A percentile compares a stretch with the other conserved stretches of the same genome.
phyloP scores from a whole-genome alignment of 2,797 vertebrate species.

The Melanotaenia boesemani region DNA sequence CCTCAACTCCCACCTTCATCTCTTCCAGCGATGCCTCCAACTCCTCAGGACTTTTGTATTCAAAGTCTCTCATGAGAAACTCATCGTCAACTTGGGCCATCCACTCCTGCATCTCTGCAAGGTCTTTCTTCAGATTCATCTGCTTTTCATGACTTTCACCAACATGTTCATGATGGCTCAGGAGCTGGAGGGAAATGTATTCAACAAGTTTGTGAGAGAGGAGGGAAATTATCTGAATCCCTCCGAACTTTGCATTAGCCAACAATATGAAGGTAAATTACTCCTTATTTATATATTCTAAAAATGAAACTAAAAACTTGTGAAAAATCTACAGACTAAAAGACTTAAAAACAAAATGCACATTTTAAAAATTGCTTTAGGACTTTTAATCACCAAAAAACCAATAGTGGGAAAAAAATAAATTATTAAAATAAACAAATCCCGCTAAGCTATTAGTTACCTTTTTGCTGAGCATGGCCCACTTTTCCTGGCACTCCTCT shows the following conservation, averaged over 20 bases:
- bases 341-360: neutral
- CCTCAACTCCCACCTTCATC: conserved; percentile 89
- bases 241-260: neutral
- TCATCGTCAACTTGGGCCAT: conserved; percentile 97
- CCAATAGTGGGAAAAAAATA: neutral
- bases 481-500: conserved; percentile 81
- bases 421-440: neutral
- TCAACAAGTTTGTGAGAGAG: neutral
- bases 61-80: conserved; percentile 97
- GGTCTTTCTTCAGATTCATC: conserved; percentile 94
- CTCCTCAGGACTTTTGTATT: conserved; percentile 96
- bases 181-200: conserved; percentile 79
- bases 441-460: conserved; percentile 70
- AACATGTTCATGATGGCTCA: conserved; percentile 87
- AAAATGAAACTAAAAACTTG: too few relatives aligned
- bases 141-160: conserved; percentile 92
- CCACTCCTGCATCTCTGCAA: conserved; percentile 99
- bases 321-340: neutral
- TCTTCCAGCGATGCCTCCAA: conserved; percentile 93
- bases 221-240: neutral
- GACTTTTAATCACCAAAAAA: neutral
- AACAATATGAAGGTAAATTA: neutral
- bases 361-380: neutral
- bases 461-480: conserved; percentile 91
- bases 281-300: too few relatives aligned